Evolutionary conservation across 35 echinoderm and acorn worm species (phyloP), one percentile per base, ranked within the genome.

Genomic region (Heliocidaris erythrogramma): DNA sequence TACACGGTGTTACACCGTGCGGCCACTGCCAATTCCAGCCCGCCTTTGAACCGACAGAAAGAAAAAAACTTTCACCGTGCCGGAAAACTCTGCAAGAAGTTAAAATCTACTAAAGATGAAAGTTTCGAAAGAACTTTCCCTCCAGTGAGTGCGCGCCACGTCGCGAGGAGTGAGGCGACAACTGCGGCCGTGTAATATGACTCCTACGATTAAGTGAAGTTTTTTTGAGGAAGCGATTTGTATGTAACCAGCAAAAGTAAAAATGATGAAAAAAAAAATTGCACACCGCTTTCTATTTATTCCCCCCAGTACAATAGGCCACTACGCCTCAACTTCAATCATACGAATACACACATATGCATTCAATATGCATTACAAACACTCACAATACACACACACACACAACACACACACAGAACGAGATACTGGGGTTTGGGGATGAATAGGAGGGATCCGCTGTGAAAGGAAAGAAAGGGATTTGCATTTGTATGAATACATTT

Each of bases 401-500:
- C 86, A 88, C 87, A 89, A 18, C 85, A 86, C n/a, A 89, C 86
- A 88, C 87, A 89, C 87, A 47, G 29, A 89, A 32, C 12, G 29
- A 89, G 87, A 89, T 32, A 89, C 47, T 48, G 87, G 31, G 87
- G 31, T 47, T 32, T 14, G 87, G 31, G 47, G 30, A 89, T 48
- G 47, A 89, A 32, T 16, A 89, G 87, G 29, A 48, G 87, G 42
- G 87, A 89, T 4, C 42, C 87, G 87, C 31, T 47, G 24, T 89
- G 87, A 47, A 89, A 31, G 29, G 32, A 89, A 47, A 89, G 87
- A 89, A 89, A 89, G 87, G 87, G 87, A 89, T 89, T 89, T 89
- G 47, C 42, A n/a, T 89, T 89, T 89, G 87, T 89, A 89, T 89
- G 87, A 89, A 89, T 89, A 89, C 87, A 89, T 89, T 89, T 89